A percentile compares a stretch with the other conserved stretches of the same genome.
phyloP scores from a whole-genome alignment of 2,888 invertebrate species.

The Caenorhabditis zanzibari region DNA sequence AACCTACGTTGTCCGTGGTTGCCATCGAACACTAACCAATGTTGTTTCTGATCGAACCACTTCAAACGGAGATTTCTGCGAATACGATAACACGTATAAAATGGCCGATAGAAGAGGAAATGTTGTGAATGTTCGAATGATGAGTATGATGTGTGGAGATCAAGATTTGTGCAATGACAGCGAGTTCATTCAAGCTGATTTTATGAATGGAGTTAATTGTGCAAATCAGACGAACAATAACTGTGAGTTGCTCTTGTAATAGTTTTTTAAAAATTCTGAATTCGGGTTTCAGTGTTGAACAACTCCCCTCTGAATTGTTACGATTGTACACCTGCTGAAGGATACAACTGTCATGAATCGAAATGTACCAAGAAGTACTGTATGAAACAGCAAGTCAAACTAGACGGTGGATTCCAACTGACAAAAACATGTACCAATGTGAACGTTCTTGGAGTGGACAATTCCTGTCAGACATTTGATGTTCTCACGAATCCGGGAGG shows the following conservation, averaged over 20 bases:
- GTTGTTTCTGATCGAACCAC: slow-evolving; percentile 35
- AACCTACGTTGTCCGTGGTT: slow-evolving; percentile 64
- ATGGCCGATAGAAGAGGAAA: slow-evolving; percentile 63
- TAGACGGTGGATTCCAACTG: slow-evolving; percentile 66
- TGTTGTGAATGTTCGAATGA: slow-evolving; percentile 55
- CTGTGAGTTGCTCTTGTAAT: slow-evolving; percentile 34
- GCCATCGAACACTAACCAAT: slow-evolving; percentile 69
- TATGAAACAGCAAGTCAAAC: slow-evolving; percentile 60
- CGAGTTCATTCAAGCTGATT: slow-evolving; percentile 18
- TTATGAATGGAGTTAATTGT: slow-evolving; percentile 40
- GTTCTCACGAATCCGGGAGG: slow-evolving; percentile 70
- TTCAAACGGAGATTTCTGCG: slow-evolving; percentile 58
- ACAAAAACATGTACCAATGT: slow-evolving; percentile 72
- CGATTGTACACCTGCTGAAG: slow-evolving; percentile 68
- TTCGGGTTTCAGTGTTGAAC: slow-evolving; percentile 63
- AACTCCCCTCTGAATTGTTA: slow-evolving; percentile 68
- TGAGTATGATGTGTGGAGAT: slow-evolving; percentile 64
- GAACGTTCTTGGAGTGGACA: slow-evolving; percentile 70
- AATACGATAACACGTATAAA: slow-evolving; percentile 63
- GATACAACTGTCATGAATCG: slow-evolving; percentile 70
- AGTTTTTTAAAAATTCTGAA: neutral
- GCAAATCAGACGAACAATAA: slow-evolving; percentile 62
- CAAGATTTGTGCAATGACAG: slow-evolving; percentile 26
- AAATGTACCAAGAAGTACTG: slow-evolving; percentile 75
- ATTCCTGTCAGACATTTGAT: slow-evolving; percentile 64